Base-by-base conservation (phyloP, 1,140 invertebrate species). In the Caenorhabditis brenneri region DNA sequence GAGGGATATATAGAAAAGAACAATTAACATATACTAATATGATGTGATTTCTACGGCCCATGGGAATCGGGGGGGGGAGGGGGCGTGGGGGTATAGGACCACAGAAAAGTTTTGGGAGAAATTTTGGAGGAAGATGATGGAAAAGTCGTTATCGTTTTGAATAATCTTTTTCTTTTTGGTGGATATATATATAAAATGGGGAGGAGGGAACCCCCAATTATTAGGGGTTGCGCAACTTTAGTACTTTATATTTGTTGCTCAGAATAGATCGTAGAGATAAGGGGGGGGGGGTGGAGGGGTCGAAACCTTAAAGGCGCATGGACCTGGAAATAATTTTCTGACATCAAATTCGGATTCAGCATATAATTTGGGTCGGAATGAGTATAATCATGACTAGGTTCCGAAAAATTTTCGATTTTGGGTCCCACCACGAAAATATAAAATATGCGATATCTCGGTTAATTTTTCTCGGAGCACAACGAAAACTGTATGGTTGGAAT, bases 21-120 rank as follows among this genome's bases (percentile, higher is more conserved):
- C 65, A 74, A 74, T 74, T 74, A 74, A 74, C 65, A 74, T 74
- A 74, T 74, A 74, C 36, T 74, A 74, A 74, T 74, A 74, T 74
- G 65, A 74, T 74, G 65, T 74, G 65, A 74, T 74, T 74, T 74
- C 65, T 42, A 16, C 22, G 65, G 12, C 65, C 65, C 65, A 74
- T 36, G 58, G 58, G 55, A 58, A 29, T 58, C 29, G n/a, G n/a
- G n/a, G n/a, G n/a, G 58, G 58, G 49, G 22, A 22, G 49, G 49
- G 19, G 49, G 49, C 3, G 49, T 4, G 6, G 53, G 53, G 42
- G 24, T 42, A 74, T 42, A 74, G n/a, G 65, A 74, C n/a, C n/a
- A n/a, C n/a, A n/a, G n/a, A 31, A 74, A 74, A 74, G 65, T 74
- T 74, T 74, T 74, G 53, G 12, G 15, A n/a, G 22, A 27, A 15